Conservation (phyloP, 2,797 vertebrate species). For the Tapera naevia region DNA sequence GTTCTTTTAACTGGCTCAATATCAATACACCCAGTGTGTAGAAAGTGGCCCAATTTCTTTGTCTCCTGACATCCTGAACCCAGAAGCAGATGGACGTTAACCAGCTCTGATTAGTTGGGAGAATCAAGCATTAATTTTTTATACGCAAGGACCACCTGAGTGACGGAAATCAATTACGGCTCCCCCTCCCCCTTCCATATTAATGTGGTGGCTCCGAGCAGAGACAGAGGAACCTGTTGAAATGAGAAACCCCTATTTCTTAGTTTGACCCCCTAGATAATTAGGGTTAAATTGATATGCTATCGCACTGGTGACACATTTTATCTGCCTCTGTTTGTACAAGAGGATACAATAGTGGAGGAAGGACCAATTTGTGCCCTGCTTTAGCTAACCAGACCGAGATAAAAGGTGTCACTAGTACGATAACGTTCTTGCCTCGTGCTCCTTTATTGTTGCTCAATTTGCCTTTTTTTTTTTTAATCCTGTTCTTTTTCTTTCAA, state of each 20-base stretch:
- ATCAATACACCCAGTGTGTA: not conserved
- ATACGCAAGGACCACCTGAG: slow-evolving; percentile 73
- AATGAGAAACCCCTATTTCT: slow-evolving; percentile 81
- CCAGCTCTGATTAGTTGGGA: slow-evolving; percentile 76
- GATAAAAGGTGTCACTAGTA: slow-evolving; percentile 83
- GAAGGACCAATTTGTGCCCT: slow-evolving; percentile 81
- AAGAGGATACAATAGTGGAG: slow-evolving; percentile 80
- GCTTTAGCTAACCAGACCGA: slow-evolving; percentile 70
- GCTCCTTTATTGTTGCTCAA: slow-evolving; percentile 81
- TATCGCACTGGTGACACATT: slow-evolving; percentile 80
- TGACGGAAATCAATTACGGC: slow-evolving; percentile 79
- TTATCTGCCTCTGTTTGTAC: slow-evolving; percentile 83
- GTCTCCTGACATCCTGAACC: slow-evolving; percentile 69
- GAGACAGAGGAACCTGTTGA: slow-evolving; percentile 81
- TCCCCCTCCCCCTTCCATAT: slow-evolving; percentile 59
- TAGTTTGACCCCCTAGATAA: slow-evolving; percentile 82
- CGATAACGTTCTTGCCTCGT: slow-evolving; percentile 77
- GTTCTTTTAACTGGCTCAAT: slow-evolving; percentile 29
- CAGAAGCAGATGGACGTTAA: slow-evolving; percentile 74
- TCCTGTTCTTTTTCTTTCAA: slow-evolving; percentile 77
- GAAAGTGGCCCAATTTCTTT: slow-evolving; percentile 55
- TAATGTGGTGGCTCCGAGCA: slow-evolving; percentile 61
- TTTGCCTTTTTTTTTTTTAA: slow-evolving; percentile 74
- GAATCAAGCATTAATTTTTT: slow-evolving; percentile 79
- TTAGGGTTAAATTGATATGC: slow-evolving; percentile 84